Conservation (phyloP, 92 coral and sea anemone species). For the Palythoa heliodiscus region DNA sequence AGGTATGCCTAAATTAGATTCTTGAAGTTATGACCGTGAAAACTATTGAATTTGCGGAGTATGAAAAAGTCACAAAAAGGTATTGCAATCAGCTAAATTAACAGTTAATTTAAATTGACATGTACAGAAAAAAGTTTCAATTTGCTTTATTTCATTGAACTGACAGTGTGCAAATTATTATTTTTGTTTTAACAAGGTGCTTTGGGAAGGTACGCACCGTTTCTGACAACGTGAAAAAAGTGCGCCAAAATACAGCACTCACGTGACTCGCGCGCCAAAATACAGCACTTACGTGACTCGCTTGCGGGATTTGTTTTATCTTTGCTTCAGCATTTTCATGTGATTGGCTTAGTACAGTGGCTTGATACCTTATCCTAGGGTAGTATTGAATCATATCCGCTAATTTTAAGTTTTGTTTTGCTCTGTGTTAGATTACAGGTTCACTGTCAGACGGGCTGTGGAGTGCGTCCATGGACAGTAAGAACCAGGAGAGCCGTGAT, state of each 20-base stretch:
- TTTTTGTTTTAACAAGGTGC: too few species aligned
- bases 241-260: background rate
- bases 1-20: conserved; percentile 52
- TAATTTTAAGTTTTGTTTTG: background rate
- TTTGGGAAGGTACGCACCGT: too few species aligned
- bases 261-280: background rate
- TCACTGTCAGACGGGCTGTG: conserved; percentile 95
- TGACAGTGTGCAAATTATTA: too few species aligned
- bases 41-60: too few species aligned
- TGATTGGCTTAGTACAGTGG: background rate
- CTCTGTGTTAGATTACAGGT: conserved; percentile 68
- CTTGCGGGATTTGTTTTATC: background rate
- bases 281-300: background rate
- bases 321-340: background rate
- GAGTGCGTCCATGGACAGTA: conserved; percentile 94
- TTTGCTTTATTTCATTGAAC: too few species aligned
- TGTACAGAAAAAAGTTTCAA: too few species aligned
- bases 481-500: conserved; percentile 91
- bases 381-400: background rate
- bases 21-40: background rate
- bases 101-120: too few species aligned
- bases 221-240: too few species aligned
- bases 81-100: too few species aligned
- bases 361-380: background rate
- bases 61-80: too few species aligned